phyloP scores from a whole-genome alignment of 2,113 vertebrate species.

The Eleginops maclovinus region DNA sequence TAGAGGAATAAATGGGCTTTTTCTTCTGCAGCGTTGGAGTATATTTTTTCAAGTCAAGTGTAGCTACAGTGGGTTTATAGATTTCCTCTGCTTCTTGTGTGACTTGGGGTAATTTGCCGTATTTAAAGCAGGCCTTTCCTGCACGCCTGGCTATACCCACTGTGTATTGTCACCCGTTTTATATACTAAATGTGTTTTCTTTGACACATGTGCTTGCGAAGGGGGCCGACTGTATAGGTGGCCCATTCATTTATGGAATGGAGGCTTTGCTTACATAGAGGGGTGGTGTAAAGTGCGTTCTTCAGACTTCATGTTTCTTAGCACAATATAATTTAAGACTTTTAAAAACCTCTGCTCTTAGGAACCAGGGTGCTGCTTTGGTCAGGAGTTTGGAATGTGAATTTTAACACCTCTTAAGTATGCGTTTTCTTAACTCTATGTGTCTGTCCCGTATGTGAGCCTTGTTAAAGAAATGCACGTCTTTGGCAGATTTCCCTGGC shows the following conservation, averaged over 20 bases:
- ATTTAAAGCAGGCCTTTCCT: constrained; percentile 61
- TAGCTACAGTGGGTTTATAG: constrained; percentile 24
- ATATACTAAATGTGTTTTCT: constrained; percentile 41
- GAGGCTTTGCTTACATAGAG: constrained; percentile 61
- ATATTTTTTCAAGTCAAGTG: constrained; percentile 61
- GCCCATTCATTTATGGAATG: constrained; percentile 47
- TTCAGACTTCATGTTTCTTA: constrained; percentile 54
- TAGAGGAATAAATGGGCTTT: constrained; percentile 13
- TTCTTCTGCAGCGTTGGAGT: constrained; percentile 33
- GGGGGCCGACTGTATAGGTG: constrained; percentile 45
- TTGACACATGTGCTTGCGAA: constrained; percentile 43
- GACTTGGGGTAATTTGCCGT: constrained; percentile 50
- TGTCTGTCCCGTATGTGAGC: constrained; percentile 31
- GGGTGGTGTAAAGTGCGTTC: constrained; percentile 54
- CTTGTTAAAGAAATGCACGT: constrained; percentile 20
- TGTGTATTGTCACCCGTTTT: constrained; percentile 56
- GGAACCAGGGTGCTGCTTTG: constrained; percentile 25
- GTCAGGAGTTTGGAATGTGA: constrained; percentile 74
- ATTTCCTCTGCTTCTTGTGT: constrained; percentile 33
- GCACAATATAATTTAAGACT: constrained; percentile 55
- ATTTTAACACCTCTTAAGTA: constrained; percentile 67
- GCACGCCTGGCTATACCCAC: constrained; percentile 35
- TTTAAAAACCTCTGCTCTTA: constrained; percentile 41
- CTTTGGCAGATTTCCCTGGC: constrained; percentile 18
- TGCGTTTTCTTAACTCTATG: constrained; percentile 57